Conservation (phyloP, 2,797 vertebrate genomes). For the Aulostomus chinensis region DNA sequence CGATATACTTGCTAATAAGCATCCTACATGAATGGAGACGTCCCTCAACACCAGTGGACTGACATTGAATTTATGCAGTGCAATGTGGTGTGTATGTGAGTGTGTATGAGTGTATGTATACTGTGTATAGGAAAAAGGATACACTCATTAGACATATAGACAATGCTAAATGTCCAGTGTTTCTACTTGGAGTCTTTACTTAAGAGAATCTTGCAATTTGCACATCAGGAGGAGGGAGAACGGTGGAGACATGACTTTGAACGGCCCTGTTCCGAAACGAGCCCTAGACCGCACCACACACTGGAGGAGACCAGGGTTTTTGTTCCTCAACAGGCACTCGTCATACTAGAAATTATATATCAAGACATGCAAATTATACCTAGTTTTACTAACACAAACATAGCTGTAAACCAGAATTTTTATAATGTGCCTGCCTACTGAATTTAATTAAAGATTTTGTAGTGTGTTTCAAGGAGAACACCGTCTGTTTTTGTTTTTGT, state of each 20-base stretch:
- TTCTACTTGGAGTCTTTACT: slow-evolving; percentile 89
- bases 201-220: slow-evolving; percentile 98
- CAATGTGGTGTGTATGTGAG: slow-evolving; percentile 55
- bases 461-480: slow-evolving; percentile 9
- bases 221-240: slow-evolving; percentile 93
- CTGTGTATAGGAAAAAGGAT: slow-evolving; percentile 67
- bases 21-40: slow-evolving; percentile 19
- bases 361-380: background rate
- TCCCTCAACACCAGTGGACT: slow-evolving; percentile 50
- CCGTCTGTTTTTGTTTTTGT: no score
- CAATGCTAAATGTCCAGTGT: slow-evolving; percentile 89
- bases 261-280: slow-evolving; percentile 45
- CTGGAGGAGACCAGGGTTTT: slow-evolving; percentile 56
- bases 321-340: slow-evolving; percentile 45
- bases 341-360: slow-evolving; percentile 3
- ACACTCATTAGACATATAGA: slow-evolving; percentile 64
- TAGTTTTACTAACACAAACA: slow-evolving; percentile 19
- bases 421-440: slow-evolving; percentile 63
- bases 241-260: slow-evolving; percentile 64
- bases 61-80: slow-evolving; percentile 44
- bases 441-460: slow-evolving; percentile 38
- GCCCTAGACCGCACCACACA: slow-evolving; percentile 52
- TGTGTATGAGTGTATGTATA: slow-evolving; percentile 56
- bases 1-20: slow-evolving; percentile 1
- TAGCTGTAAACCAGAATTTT: slow-evolving; percentile 24